phyloP scores from a whole-genome alignment of 2,113 vertebrate species.

The Lamprotornis superbus region DNA sequence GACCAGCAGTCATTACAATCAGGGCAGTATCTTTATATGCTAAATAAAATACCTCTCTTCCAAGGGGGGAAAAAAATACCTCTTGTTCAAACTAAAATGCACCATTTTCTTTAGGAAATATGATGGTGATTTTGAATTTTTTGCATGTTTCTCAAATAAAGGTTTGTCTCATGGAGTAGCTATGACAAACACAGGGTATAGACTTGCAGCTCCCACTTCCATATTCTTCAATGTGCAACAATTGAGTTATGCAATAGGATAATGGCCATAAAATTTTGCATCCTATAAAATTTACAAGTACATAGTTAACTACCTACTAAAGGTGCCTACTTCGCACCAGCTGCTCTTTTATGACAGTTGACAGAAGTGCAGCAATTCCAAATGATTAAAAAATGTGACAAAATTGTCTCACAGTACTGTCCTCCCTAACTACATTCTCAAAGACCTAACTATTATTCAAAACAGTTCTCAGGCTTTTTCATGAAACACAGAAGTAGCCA shows the following conservation, averaged over 20 bases:
- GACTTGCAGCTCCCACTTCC: not conserved
- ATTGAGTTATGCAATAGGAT: rapidly evolving
- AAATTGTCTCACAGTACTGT: not conserved
- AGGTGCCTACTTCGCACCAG: not conserved
- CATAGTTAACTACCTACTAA: not conserved
- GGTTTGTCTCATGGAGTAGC: not conserved
- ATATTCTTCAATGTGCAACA: not conserved
- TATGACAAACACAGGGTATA: not conserved
- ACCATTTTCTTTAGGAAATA: not conserved
- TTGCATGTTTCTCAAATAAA: not conserved
- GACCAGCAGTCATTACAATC: not conserved
- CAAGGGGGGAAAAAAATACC: rapidly evolving
- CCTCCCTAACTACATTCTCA: not conserved
- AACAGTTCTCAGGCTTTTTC: not conserved
- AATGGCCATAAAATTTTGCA: not conserved
- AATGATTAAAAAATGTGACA: not conserved
- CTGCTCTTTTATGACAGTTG: not conserved
- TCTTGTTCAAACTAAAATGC: not conserved
- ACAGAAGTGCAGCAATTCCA: not conserved
- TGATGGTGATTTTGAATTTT: not conserved
- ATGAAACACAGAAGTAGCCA: not conserved
- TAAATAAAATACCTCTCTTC: not conserved
- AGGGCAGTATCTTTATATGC: not conserved
- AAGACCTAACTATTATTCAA: not conserved
- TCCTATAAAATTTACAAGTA: not conserved